Percentiles rank a stretch among this genome's conserved stretches.
phyloP scores from a whole-genome alignment of 2,113 vertebrate genomes.

The Mirounga angustirostris region DNA sequence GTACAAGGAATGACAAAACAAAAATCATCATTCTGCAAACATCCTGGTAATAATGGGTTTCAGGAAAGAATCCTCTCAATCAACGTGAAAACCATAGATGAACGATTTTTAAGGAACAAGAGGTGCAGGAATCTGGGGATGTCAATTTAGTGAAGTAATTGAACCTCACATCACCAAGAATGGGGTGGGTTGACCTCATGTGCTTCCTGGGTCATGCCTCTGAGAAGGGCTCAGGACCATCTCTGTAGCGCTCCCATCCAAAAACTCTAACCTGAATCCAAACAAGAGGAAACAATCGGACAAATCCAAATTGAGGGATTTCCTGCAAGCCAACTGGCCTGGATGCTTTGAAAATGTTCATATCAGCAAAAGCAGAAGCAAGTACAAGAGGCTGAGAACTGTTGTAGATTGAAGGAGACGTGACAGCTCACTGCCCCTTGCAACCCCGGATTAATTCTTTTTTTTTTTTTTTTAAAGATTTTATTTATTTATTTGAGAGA shows the following conservation, averaged over 20 bases:
- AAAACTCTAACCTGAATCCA: background rate
- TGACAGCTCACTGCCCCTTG: fast-evolving
- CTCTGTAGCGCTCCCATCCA: background rate
- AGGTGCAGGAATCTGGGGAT: background rate
- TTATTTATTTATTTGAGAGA: no score
- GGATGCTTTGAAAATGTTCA: background rate
- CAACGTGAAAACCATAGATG: background rate
- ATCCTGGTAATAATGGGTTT: background rate
- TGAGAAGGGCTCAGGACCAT: background rate
- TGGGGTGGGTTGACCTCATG: fast-evolving
- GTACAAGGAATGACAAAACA: background rate
- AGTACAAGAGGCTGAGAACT: background rate
- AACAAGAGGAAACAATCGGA: background rate
- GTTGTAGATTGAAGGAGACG: background rate
- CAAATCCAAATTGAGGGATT: background rate
- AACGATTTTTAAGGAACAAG: background rate
- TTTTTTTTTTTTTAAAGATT: no score
- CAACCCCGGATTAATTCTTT: background rate
- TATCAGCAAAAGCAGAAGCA: background rate
- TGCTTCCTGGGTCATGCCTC: background rate
- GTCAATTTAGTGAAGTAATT: no score
- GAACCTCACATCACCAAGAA: fast-evolving
- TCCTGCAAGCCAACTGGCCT: background rate
- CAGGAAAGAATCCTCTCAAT: background rate
- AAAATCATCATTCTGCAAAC: background rate